Evolutionary conservation across 2,797 vertebrate species (phyloP).

Genomic region (Allobates femoralis): DNA sequence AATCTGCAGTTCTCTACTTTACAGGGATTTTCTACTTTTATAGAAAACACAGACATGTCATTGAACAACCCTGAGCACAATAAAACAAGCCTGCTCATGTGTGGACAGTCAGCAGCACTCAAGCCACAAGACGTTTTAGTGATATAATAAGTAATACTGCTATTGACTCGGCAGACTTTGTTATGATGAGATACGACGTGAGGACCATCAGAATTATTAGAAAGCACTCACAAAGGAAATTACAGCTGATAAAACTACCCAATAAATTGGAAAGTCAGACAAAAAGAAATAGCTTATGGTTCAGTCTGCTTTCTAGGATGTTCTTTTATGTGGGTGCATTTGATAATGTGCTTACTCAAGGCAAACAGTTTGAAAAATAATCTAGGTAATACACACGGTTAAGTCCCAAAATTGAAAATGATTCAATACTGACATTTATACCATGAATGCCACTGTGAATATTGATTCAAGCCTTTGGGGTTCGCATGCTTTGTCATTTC

Average conservation of each 20-base stretch:
- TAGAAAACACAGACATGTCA: background rate
- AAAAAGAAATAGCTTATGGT: background rate
- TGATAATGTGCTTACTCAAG: background rate
- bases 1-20: background rate
- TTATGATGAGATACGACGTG: background rate
- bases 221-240: conserved; percentile 27
- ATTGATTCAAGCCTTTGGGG: no score
- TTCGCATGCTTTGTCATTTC: no score
- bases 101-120: background rate
- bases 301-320: background rate
- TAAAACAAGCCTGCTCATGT: background rate
- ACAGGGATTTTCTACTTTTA: background rate
- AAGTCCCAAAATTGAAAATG: no score
- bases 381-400: background rate
- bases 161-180: background rate
- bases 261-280: background rate
- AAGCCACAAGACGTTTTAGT: background rate
- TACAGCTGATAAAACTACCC: conserved; percentile 14
- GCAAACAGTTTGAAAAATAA: background rate
- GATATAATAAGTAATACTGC: conserved; percentile 29
- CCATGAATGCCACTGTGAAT: no score
- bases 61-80: background rate
- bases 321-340: background rate
- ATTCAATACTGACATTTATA: no score
- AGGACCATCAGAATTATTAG: conserved; percentile 29